Evolutionary conservation across 64 coral and sea anemone genomes (phyloP), one percentile per base, ranked within the genome.

Genomic region (Dendrophyllia cribrosa): DNA sequence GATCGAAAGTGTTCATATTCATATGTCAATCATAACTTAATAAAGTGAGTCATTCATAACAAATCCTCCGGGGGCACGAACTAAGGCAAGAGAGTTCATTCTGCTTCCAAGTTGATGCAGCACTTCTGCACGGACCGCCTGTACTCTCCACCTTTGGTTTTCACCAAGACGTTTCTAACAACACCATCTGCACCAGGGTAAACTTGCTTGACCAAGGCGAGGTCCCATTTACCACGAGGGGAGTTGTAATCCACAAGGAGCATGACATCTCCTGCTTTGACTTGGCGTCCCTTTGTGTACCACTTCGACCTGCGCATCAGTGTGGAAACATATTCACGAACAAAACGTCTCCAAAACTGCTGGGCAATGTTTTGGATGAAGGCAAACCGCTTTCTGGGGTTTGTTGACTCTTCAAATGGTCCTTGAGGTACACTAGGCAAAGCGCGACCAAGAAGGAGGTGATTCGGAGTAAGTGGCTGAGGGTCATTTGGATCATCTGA

Each of bases 281-380:
- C 6, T 26, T 79, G 76, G 34, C 76, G 76, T 4, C 8, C 49
- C 23, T 53, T 79, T 0, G 49, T 52, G 5, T 53, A 9, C 76
- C 76, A 79, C 22, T 79, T 79, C 5, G 76, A 79, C 19, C 46
- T 52, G 45, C 49, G 8, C 52, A 1, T 55, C 6, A 70, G 21
- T n/a, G 19, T 52, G 5, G 49, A 16, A 44, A 79, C 24, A 6
- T 56, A 59, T 26, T 55, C 76, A 11, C 76, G 49, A 26, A 79
- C 6, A 26, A 79, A 79, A 4, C 76, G 44, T 79, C 76, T 79
- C 49, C 48, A 79, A 79, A 79, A 79, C 19, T 79, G 56, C 4
- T 55, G 48, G 44, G 23, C 76, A 8, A 78, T 13, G 23, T 9
- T 78, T 44, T 79, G 76, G 5, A 78, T 14, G 15, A 78, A 78